Evolutionary conservation across 2,113 vertebrate species (phyloP), one percentile per base, ranked within the genome.

Genomic region (Saimiri boliviensis): DNA sequence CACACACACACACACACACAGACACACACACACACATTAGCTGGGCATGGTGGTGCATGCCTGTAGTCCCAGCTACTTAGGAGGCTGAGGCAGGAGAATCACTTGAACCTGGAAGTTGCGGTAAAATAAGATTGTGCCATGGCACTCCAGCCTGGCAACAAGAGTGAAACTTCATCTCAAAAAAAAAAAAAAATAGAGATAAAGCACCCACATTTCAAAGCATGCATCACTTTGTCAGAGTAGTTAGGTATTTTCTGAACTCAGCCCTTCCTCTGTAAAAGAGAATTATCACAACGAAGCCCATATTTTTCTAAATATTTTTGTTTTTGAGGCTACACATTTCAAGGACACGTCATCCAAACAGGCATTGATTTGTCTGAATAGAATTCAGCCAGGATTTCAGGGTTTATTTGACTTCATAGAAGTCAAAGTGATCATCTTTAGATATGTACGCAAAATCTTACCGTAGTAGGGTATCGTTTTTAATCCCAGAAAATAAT

Each of bases 131-230:
- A 52, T 16, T 0, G 16, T 52, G 49, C 49, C 49, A 5, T 52
- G 49, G 49, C 49, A 52, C 49, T 52, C 49, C 49, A 52, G 49
- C 49, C 16, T 52, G 49, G 49, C 49, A 52, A 52, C 16, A 5
- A 52, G 49, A 16, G 49, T 17, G 16, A 5, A 52, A 52, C 4
- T 52, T 52, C 0, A 1, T 52, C 49, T 52, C 14, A 52, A 52
- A 16, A 52, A 17, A 52, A 52, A 52, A 1, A 52, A 94, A 92
- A n/a, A 56, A 23, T n/a, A 74, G 37, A 73, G 54, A 90, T 3
- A 86, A 73, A 74, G 14, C 40, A 68, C 30, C 91, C 76, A 90
- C 37, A 86, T 96, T 90, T 95, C 89, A 90, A 93, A 94, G 35
- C 81, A 87, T 84, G 76, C 1, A 49, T 60, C 35, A 60, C 14